These are phyloP conservation scores for Diplodus puntazzo DNA, from an alignment of 2,797 vertebrate species.

Conservation along the genomic window DNA sequence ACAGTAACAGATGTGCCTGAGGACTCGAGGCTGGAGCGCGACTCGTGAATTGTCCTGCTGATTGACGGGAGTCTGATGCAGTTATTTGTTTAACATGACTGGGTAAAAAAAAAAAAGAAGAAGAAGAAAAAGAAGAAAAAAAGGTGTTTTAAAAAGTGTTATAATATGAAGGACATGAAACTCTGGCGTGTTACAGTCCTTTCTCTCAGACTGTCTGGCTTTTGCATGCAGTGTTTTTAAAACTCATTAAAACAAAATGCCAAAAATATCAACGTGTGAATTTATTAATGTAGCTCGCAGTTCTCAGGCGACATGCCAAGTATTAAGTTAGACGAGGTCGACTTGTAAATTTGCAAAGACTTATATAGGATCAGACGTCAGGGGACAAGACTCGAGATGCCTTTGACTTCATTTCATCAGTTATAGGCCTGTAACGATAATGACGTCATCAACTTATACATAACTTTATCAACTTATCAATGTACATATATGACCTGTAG, in stretches of 20 bases:
- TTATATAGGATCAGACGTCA: neutral
- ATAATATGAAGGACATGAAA: constrained; percentile 40
- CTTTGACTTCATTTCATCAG: neutral
- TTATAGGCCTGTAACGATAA: too few relatives aligned
- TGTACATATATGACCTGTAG: too few relatives aligned
- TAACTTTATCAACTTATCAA: too few relatives aligned
- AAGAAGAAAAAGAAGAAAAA: too few relatives aligned
- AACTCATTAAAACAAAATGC: constrained; percentile 77
- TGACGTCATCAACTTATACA: too few relatives aligned
- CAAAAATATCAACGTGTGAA: constrained; percentile 58
- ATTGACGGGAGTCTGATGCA: constrained; percentile 31
- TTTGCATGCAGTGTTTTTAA: constrained; percentile 86
- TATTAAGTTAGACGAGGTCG: constrained; percentile 4
- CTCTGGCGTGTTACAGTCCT: constrained; percentile 60
- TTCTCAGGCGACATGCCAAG: neutral
- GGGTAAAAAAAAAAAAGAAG: neutral
- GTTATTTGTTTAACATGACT: constrained; percentile 33
- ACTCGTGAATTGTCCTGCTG: constrained; percentile 36
- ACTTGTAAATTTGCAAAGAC: neutral
- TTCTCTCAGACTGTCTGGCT: constrained; percentile 74
- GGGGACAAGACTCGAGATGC: neutral
- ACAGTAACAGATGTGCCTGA: constrained; percentile 78
- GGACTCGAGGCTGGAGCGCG: constrained; percentile 46
- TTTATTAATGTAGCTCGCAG: constrained; percentile 30
- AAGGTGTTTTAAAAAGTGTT: constrained; percentile 57